Evolutionary conservation across 2,113 vertebrate genomes (phyloP), one percentile per base, ranked within the genome.

Genomic region (Corapipo altera): DNA sequence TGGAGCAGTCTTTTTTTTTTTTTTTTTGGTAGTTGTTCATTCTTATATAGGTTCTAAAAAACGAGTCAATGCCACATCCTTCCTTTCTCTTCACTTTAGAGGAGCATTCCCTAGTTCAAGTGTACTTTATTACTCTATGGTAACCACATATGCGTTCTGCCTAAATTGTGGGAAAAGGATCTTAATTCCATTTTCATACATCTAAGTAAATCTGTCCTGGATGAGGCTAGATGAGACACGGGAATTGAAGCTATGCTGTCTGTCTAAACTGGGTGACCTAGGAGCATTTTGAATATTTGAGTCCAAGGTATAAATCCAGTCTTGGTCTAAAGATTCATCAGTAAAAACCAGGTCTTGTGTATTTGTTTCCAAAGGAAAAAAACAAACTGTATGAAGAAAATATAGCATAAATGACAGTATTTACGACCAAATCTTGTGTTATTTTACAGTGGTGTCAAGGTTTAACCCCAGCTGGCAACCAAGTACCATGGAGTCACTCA

Each of bases 171-270:
- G n/a, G 20, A 46, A 88, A 79, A 64, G 1, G 3, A 39, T 5
- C 23, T 83, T 86, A 59, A 48, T 65, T 51, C 39, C 41, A 16
- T 39, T 72, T 72, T 51, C 5, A 35, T 33, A 5, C 2, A 14
- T 23, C 10, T 46, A 5, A 67, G 3, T 37, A 67, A 5, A 8
- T 10, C 11, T 41, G 9, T 37, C 16, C 19, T 84, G 24, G 6
- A 7, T 46, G 23, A 54, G 4, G 66, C n/a, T 43, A 48, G 18
- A 48, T 32, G 19, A 75, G 27, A 27, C 8, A 43, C 0, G 1
- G 15, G 15, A 67, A 83, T 2, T n/a, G 30, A 43, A 69, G 7
- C 0, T 2, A 20, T 11, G 5, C 4, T 57, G 2, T 73, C 11
- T 70, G 13, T 11, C 17, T 65, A 52, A 33, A 62, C 0, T 13